Conservation (phyloP, 2,888 invertebrate species). For the Lasioglossum lativentre region DNA sequence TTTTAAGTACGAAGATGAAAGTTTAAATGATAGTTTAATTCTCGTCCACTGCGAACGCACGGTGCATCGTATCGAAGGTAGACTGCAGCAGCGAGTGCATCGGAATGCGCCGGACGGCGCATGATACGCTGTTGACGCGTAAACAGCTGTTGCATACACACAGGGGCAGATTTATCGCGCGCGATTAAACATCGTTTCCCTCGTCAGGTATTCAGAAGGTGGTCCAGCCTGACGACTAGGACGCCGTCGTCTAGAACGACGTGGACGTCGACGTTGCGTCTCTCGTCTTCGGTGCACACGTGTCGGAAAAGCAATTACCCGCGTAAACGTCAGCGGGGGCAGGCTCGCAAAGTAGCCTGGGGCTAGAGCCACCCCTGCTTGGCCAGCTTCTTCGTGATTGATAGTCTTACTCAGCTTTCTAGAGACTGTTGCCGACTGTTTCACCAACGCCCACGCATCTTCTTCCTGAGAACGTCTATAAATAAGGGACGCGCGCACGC, state of each 20-base stretch:
- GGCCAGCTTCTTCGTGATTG: slow-evolving; percentile 59
- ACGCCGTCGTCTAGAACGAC: background rate
- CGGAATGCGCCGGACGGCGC: background rate
- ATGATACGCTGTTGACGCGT: slow-evolving; percentile 19
- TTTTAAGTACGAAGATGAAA: background rate
- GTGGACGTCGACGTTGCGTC: background rate
- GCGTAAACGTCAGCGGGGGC: slow-evolving; percentile 54
- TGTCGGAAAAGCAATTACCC: slow-evolving; percentile 66
- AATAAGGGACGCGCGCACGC: slow-evolving; percentile 32
- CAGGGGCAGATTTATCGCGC: slow-evolving; percentile 44
- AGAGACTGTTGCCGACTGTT: slow-evolving; percentile 32
- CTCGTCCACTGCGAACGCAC: background rate
- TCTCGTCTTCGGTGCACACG: slow-evolving; percentile 29
- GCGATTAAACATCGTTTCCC: slow-evolving; percentile 25
- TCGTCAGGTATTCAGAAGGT: slow-evolving; percentile 47
- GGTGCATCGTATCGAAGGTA: background rate
- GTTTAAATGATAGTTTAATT: background rate
- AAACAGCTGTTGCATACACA: slow-evolving; percentile 16
- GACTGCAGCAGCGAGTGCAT: background rate
- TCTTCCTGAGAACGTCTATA: slow-evolving; percentile 4
- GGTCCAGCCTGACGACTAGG: slow-evolving; percentile 21
- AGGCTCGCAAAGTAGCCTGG: slow-evolving; percentile 40
- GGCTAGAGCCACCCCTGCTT: slow-evolving; percentile 17
- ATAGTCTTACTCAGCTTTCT: slow-evolving; percentile 45
- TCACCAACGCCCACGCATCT: slow-evolving; percentile 21